Base-by-base conservation (phyloP, 1,140 invertebrate genomes). In the Lepidotrigona ventralis region DNA sequence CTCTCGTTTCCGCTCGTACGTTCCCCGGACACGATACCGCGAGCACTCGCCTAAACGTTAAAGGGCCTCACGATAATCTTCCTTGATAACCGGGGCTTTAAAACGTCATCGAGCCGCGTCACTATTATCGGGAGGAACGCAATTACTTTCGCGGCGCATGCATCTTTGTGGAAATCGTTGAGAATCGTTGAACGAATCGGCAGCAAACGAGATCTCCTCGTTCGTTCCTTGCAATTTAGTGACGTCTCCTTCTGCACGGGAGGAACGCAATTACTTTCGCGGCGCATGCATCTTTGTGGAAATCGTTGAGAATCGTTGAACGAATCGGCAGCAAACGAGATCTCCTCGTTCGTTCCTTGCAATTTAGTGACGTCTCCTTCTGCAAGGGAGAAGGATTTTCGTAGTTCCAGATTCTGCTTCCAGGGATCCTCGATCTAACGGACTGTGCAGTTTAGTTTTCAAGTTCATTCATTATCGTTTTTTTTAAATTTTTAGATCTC, bases 41-140 rank as follows among this genome's bases (percentile, higher is more conserved):
- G 14, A 14, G 39, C 39, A 70, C 46, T 70, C 68, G 23, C 39
- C 68, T 64, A n/a, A 39, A 70, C 68, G n/a, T 51, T 70, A 70
- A n/a, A 70, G 68, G 68, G 51, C 51, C n/a, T 46, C 68, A 70
- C 68, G 39, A 70, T 70, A 70, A 70, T 70, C 68, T 70, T 70
- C 68, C 21, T 23, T 51, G 68, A 70, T 70, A n/a, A 6, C 39
- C n/a, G 21, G 14, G 14, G 23, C 46, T 70, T 70, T 70, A n/a
- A 70, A 70, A 70, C 68, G 39, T 70, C 68, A 46, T 51, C 68
- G 68, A n/a, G 39, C 33, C 68, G 68, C 46, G 68, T 70, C 68
- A 46, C 23, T 70, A 70, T 70, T 70, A n/a, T 39, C 14, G 39
- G 5, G 23, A 46, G n/a, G n/a, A 46, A 46, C 68, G 23, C 51